A percentile compares a stretch with the other conserved stretches of the same genome.
phyloP scores from a whole-genome alignment of 2,113 vertebrate species.

The Sebastes fasciatus region DNA sequence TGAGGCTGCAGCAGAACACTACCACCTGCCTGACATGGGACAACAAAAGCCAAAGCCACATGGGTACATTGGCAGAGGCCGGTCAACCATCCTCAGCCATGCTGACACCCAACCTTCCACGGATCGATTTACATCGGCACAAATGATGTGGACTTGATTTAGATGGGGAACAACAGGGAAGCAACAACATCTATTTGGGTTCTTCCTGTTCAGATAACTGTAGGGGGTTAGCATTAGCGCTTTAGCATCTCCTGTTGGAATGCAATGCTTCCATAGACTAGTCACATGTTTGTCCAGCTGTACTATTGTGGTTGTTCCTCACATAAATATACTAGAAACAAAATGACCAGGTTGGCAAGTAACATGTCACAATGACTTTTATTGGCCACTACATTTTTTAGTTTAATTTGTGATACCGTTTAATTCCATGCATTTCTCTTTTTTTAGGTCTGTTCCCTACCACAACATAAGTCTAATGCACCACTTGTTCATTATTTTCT shows the following conservation, averaged over 20 bases:
- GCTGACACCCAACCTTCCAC: conserved; percentile 44
- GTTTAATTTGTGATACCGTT: not conserved
- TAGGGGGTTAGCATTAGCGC: not conserved
- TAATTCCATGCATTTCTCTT: not conserved
- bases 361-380: not conserved
- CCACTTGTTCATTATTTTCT: not conserved
- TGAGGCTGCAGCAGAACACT: conserved; percentile 83
- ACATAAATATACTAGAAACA: not conserved
- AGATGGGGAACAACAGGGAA: not conserved
- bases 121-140: conserved; percentile 48
- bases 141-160: conserved; percentile 17
- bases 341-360: not conserved
- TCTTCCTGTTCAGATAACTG: not conserved
- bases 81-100: conserved; percentile 50
- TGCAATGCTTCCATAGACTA: not conserved
- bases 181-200: not conserved
- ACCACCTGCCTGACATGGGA: conserved; percentile 83
- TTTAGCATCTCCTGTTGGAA: not conserved
- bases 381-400: not conserved
- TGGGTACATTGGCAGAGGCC: conserved; percentile 74
- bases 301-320: not conserved
- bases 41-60: conserved; percentile 81
- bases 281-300: conserved; percentile 2
- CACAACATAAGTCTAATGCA: not conserved
- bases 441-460: not conserved